A percentile compares a stretch with the other conserved stretches of the same genome.
These are phyloP conservation scores for Harpalus rubripes DNA, from an alignment of 2,888 invertebrate genomes.

Conservation along the genomic window DNA sequence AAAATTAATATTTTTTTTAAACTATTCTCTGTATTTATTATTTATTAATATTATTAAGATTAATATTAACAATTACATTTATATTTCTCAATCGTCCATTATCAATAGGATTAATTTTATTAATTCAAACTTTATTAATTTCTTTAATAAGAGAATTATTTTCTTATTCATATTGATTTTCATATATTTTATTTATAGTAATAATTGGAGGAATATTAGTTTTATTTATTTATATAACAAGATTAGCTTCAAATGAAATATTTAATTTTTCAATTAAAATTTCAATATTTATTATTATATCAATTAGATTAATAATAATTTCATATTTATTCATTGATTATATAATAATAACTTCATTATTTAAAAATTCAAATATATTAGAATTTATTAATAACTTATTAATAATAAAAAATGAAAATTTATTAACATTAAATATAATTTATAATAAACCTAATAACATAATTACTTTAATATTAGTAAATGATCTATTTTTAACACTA, in stretches of 20 bases:
- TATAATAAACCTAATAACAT: constrained; percentile 72
- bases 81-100: constrained; percentile 78
- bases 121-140: no score
- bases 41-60: constrained; percentile 72
- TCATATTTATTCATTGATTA: constrained; percentile 73
- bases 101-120: no score
- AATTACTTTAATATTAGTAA: constrained; percentile 79
- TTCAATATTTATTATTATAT: neutral
- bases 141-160: no score
- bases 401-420: constrained; percentile 74
- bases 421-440: constrained; percentile 68
- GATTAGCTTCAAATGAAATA: constrained; percentile 82
- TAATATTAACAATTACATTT: constrained; percentile 75
- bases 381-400: constrained; percentile 28
- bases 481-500: constrained; percentile 82
- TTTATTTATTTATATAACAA: constrained; percentile 72
- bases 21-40: constrained; percentile 81
- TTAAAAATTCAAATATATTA: constrained; percentile 15
- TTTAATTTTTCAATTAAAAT: constrained; percentile 75
- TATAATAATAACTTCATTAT: constrained; percentile 71
- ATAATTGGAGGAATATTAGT: constrained; percentile 75
- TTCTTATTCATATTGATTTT: neutral
- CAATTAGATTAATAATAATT: neutral
- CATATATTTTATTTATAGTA: constrained; percentile 74
- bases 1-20: constrained; percentile 83